phyloP scores from a whole-genome alignment of 2,113 vertebrate species.

The Cyanocitta stelleri region DNA sequence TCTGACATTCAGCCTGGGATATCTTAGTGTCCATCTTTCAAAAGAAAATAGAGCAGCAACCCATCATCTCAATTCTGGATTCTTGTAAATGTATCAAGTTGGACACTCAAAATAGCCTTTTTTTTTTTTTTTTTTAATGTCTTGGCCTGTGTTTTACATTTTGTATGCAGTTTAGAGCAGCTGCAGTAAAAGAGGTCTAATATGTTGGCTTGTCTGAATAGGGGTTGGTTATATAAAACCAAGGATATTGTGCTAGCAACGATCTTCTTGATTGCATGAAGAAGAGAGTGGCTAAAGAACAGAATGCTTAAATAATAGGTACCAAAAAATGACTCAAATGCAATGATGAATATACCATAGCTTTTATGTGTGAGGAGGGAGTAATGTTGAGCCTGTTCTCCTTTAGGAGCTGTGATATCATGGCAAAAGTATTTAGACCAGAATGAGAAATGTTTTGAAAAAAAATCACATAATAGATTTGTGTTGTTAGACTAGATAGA shows the following conservation, averaged over 20 bases:
- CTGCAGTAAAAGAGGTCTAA: conserved; percentile 42
- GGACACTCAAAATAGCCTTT: neutral
- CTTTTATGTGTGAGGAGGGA: conserved; percentile 2
- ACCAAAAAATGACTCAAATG: neutral
- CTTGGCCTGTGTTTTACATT: conserved; percentile 16
- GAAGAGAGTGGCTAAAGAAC: conserved; percentile 11
- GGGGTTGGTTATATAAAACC: conserved; percentile 13
- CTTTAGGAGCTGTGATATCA: conserved; percentile 3
- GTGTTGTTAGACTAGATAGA: neutral
- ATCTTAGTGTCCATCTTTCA: neutral
- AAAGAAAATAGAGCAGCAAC: neutral
- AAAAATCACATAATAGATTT: neutral
- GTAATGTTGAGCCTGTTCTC: neutral
- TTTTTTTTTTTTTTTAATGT: neutral
- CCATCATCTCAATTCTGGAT: neutral
- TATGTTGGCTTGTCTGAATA: conserved; percentile 29
- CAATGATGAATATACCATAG: neutral
- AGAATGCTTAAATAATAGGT: neutral
- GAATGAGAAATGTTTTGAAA: neutral
- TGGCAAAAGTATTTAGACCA: neutral
- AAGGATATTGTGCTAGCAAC: conserved; percentile 20
- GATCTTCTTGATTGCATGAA: conserved; percentile 7
- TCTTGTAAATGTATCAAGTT: neutral
- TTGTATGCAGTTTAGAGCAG: conserved; percentile 14
- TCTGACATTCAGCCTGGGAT: neutral